Base-by-base conservation (phyloP, 2,113 vertebrate genomes). In the Eira barbara region DNA sequence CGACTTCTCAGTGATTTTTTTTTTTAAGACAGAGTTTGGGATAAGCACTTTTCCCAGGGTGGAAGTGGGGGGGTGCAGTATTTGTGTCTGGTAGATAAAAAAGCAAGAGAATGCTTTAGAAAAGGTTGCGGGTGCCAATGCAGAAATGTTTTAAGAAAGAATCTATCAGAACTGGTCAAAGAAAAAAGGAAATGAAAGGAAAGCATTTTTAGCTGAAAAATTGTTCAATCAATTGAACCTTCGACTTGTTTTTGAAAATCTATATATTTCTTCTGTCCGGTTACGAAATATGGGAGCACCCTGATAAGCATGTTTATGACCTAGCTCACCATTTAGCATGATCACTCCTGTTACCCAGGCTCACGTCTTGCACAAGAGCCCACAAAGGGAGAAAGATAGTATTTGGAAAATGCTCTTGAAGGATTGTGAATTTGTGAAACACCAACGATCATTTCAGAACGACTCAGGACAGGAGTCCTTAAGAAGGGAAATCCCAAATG, bases 351-450 rank as follows among this genome's bases (percentile, higher is more conserved):
- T 78, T 82, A 82, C 97, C 31, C 39, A 97, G 96, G 34, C 67
- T 87, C 42, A 0, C 23, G 31, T 86, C 73, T 96, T 71, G 20
- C 97, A 89, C 95, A 94, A 95, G 98, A 98, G 83, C 96, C 97
- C 93, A 93, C 97, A 94, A 97, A 97, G 97, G 96, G 95, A 98
- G 91, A 17, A 97, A 97, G 91, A 98, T 59, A 95, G 97, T 79
- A 94, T 98, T 98, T 14, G 2, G 39, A 69, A 74, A 95, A 65
- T 74, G 59, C 45, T 97, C 96, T 96, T 49, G 89, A 97, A 86
- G 47, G 11, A 67, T 52, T 97, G 97, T 39, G 96, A 97, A 97
- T 98, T 92, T 97, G 97, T 97, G 95, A 94, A 97, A 93, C 67
- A 42, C 78, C 95, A 89, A 79, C 18, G 25, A 29, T 86, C 74